These are phyloP conservation scores for Schlechtendalia chinensis DNA, from an alignment of 1,140 invertebrate genomes.

Conservation along the genomic window DNA sequence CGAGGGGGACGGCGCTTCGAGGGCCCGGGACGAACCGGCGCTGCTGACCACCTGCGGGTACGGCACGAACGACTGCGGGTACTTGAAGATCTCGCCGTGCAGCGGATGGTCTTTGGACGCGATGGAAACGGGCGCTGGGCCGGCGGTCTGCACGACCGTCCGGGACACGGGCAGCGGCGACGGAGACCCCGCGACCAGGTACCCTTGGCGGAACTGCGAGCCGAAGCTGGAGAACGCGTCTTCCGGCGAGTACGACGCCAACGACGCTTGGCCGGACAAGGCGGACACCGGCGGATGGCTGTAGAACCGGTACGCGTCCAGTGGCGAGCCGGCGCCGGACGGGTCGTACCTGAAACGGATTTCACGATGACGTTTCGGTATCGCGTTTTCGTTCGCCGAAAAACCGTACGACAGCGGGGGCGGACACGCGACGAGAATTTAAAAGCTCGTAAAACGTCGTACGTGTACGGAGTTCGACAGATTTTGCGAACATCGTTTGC, in stretches of 20 bases:
- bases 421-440: no score
- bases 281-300: not conserved
- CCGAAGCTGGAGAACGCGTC: slow-evolving; percentile 15
- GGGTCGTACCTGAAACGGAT: slow-evolving; percentile 12
- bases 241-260: slow-evolving; percentile 25
- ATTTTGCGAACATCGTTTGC: no score
- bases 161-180: not conserved
- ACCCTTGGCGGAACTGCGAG: not conserved
- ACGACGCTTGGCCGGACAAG: not conserved
- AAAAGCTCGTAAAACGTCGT: no score
- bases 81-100: slow-evolving; percentile 24
- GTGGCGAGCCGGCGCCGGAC: not conserved
- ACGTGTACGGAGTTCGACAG: no score
- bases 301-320: slow-evolving; percentile 1
- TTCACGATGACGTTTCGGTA: no score
- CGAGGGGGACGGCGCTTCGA: not conserved
- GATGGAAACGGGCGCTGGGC: slow-evolving; percentile 17
- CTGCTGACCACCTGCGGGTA: not conserved
- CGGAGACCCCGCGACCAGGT: not conserved
- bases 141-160: not conserved
- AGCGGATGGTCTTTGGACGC: slow-evolving; percentile 9
- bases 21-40: not conserved
- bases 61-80: slow-evolving; percentile 11
- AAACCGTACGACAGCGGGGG: no score
- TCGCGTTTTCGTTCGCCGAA: no score